Base-by-base conservation (phyloP, 64 coral and sea anemone genomes). In the Catalaphyllia jardinei region DNA sequence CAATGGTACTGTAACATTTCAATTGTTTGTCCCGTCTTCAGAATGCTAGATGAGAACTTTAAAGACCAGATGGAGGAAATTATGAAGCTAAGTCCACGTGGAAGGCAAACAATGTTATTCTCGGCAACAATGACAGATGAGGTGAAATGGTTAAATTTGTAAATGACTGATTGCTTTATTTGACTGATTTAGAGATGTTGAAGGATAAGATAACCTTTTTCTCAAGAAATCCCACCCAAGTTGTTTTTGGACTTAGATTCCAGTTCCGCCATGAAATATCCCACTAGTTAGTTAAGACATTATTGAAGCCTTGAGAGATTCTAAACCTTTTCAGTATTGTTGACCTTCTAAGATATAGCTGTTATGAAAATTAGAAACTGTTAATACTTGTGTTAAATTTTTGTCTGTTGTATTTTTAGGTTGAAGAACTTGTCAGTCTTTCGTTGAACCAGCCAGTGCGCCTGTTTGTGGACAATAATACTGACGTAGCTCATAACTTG, bases 41-140 rank as follows among this genome's bases (percentile, higher is more conserved):
- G 97, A 42, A 99, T 99, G 97, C 31, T 99, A 12, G 97, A 99
- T 79, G 97, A 99, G 73, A 91, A 99, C 86, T 99, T 93, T 55
- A 89, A 90, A 86, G 97, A 99, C 77, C 97, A 99, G 59, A 99
- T 99, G 89, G 91, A 93, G 39, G 97, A 99, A 52, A 99, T 99
- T 89, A 62, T 99, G 28, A 90, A 89, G 18, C 72, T 99, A 17
- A 93, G 90, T 80, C 90, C 87, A 78, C 80, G 93, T 67, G 97
- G 97, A 86, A 87, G 97, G 54, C 97, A 99, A 83, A 99, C 97
- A 5, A 99, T 99, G 97, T 71, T 99, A 33, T 99, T 99, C 50
- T 99, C 97, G 35, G 97, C 97, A 27, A 99, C 97, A 30, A 99
- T 99, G 97, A 99, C 97, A 55, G 97, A 99, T 31, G 97, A 99